phyloP scores from a whole-genome alignment of 2,888 invertebrate genomes.

The Parnassius smintheus region DNA sequence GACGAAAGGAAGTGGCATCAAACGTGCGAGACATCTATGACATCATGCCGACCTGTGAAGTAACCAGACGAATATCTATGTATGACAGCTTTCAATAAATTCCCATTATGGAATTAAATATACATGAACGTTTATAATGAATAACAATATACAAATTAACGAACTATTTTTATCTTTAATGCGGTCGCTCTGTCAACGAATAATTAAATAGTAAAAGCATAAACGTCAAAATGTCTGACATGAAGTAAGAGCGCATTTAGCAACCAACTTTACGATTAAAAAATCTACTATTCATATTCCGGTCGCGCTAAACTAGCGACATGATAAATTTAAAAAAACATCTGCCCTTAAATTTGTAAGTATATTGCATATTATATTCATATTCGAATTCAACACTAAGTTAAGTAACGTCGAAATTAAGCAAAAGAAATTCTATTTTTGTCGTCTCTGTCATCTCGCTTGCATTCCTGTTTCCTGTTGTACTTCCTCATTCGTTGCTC shows the following conservation, averaged over 20 bases:
- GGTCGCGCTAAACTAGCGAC: not conserved
- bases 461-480: not conserved
- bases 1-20: no score
- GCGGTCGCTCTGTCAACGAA: not conserved
- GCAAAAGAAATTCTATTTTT: not conserved
- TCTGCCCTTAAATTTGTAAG: constrained; percentile 1
- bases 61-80: no score
- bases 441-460: not conserved
- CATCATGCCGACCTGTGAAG: no score
- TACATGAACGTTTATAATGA: no score
- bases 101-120: no score
- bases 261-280: constrained; percentile 16
- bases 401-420: not conserved
- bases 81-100: no score
- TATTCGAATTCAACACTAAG: not conserved
- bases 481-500: not conserved
- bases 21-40: no score
- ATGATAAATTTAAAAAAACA: constrained; percentile 6
- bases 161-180: not conserved
- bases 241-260: constrained; percentile 1
- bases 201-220: constrained; percentile 3
- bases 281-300: constrained; percentile 10
- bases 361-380: not conserved
- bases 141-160: constrained; percentile 1
- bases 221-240: constrained; percentile 15